Evolutionary conservation across 2,113 vertebrate species (phyloP).

Genomic region (Dicentrarchus labrax): DNA sequence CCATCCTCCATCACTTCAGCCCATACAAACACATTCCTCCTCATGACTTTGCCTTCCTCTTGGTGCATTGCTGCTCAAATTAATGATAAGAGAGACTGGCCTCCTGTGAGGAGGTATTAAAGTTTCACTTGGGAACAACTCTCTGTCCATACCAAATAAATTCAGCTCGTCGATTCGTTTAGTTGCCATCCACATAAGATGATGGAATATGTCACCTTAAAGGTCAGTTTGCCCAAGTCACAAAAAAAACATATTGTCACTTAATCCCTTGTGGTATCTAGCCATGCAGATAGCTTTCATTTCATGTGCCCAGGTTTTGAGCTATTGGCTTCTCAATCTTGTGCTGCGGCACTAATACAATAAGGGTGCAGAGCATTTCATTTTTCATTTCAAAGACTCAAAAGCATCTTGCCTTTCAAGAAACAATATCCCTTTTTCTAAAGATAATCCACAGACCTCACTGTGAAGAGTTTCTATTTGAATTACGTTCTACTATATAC

Average conservation of each 20-base stretch:
- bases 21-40: slow-evolving; percentile 44
- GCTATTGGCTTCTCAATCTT: slow-evolving; percentile 10
- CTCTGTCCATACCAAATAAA: slow-evolving; percentile 13
- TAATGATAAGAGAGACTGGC: slow-evolving; percentile 37
- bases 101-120: slow-evolving; percentile 20
- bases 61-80: slow-evolving; percentile 12
- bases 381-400: slow-evolving; percentile 10
- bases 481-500: neutral
- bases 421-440: slow-evolving; percentile 17
- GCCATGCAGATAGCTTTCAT: neutral
- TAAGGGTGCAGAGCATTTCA: slow-evolving; percentile 14
- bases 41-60: slow-evolving; percentile 31
- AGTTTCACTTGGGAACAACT: slow-evolving; percentile 15
- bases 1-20: slow-evolving; percentile 33
- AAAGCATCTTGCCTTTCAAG: slow-evolving; percentile 25
- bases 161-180: slow-evolving; percentile 2
- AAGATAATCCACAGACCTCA: slow-evolving; percentile 21
- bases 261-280: neutral
- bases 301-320: slow-evolving; percentile 9
- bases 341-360: neutral
- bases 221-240: neutral
- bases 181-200: neutral
- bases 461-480: slow-evolving; percentile 11
- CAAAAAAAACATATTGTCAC: neutral
- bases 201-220: slow-evolving; percentile 30